Base-by-base conservation (phyloP, 2,888 invertebrate species). In the Tenodera sinensis region DNA sequence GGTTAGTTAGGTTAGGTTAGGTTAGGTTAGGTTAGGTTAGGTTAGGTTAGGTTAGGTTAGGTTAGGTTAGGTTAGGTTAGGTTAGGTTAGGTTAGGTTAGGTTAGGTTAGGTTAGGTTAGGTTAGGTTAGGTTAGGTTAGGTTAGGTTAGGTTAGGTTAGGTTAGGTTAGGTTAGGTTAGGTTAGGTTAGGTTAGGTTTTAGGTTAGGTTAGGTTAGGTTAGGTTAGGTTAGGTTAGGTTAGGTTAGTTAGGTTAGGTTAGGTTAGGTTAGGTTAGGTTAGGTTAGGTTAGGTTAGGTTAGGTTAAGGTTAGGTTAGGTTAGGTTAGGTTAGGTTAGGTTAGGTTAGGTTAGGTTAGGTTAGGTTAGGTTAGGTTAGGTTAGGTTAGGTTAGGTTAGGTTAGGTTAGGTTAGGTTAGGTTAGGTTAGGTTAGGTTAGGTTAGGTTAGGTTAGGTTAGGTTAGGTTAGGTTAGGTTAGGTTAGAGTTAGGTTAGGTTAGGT, bases 191-290 rank as follows among this genome's bases (percentile, higher is more conserved):
- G 88, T 88, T 89, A 28, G 85, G 88, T 54, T 84, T 86, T 90
- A 87, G 88, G 90, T 87, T 90, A 81, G 84, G 89, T 90, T 89
- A 86, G 89, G 90, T 88, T 88, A 89, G 90, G 90, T 91, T 88
- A 42, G 42, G 42, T 42, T 42, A 42, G 42, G 42, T 42, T 42
- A 12, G 42, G 42, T 42, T 42, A 89, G 91, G 91, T 91, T 91
- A 91, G 91, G 92, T 92, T 92, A 92, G 92, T 92, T 92, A 91
- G 92, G 91, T 92, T 91, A 91, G 91, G 34, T 91, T 91, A 91
- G 89, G 91, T 34, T 34, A 34, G 34, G 34, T 34, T 34, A 34
- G 34, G 91, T 91, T 89, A 89, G 91, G 91, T 90, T 89, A 89
- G 88, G 89, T 90, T 84, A 84, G 88, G 90, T 90, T 85, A 34